phyloP scores from a whole-genome alignment of 2,888 invertebrate genomes.

The Chloromyia formosa region DNA sequence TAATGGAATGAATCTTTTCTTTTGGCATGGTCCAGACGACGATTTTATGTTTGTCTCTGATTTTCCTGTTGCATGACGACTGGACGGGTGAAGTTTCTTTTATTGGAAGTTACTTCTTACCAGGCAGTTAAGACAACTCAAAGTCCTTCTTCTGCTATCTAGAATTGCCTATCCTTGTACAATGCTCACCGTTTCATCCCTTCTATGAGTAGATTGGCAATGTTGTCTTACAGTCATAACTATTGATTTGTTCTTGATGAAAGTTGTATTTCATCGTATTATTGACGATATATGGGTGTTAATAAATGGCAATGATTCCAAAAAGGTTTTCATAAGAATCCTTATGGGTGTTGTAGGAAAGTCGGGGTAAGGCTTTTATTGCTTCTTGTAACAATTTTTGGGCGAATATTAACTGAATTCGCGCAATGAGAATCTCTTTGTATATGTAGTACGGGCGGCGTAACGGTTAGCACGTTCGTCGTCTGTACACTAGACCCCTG shows the following conservation, averaged over 20 bases:
- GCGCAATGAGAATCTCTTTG: too few species aligned
- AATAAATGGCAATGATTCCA: conserved; percentile 30
- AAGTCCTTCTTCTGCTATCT: conserved; percentile 27
- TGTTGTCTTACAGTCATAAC: conserved; percentile 47
- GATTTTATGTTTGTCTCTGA: conserved; percentile 31
- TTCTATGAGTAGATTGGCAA: background rate
- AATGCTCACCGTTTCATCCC: too few species aligned
- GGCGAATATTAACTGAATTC: too few species aligned
- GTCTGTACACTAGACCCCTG: too few species aligned
- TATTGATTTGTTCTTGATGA: conserved; percentile 52
- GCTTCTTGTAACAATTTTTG: too few species aligned
- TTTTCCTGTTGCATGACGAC: conserved; percentile 25
- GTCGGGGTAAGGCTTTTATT: too few species aligned
- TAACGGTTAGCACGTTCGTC: too few species aligned
- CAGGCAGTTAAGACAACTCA: conserved; percentile 12
- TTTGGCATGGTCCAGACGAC: conserved; percentile 9
- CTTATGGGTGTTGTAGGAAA: too few species aligned
- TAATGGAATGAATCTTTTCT: conserved; percentile 27
- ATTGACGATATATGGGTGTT: conserved; percentile 47
- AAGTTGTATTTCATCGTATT: conserved; percentile 51
- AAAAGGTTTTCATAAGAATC: background rate
- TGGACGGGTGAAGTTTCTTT: conserved; percentile 4
- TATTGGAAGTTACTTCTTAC: conserved; percentile 20
- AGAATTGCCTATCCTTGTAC: too few species aligned
- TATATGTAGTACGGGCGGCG: too few species aligned